Percentiles rank a stretch among this genome's conserved stretches.
Evolutionary conservation across 2,113 vertebrate genomes (phyloP).

Genomic region (Laticauda laticaudata): DNA sequence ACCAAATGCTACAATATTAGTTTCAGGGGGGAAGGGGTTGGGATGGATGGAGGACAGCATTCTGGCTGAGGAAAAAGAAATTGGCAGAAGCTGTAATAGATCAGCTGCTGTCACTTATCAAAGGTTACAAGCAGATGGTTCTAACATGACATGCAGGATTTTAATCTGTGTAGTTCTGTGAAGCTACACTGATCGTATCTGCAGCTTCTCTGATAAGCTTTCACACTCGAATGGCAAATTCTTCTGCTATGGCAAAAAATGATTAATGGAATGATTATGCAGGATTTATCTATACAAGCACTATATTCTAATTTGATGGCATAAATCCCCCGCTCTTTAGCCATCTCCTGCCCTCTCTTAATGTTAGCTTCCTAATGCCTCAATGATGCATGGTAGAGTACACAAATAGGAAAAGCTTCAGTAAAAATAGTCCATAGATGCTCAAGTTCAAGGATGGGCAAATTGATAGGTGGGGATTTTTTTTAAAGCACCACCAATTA

Average conservation of each 20-base stretch:
- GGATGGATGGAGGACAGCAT: background rate
- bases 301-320: conserved; percentile 22
- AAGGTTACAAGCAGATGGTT: conserved; percentile 50
- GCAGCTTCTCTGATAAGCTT: conserved; percentile 18
- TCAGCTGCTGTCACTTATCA: conserved; percentile 41
- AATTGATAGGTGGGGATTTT: background rate
- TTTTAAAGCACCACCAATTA: background rate
- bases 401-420: background rate
- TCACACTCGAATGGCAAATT: conserved; percentile 32
- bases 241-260: conserved; percentile 20
- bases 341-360: background rate
- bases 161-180: conserved; percentile 30
- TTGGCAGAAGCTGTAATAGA: conserved; percentile 20
- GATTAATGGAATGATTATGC: conserved; percentile 1
- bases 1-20: conserved; percentile 38
- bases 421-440: background rate
- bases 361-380: fast-evolving
- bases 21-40: conserved; percentile 5
- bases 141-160: conserved; percentile 19
- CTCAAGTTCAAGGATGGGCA: background rate
- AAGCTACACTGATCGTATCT: conserved; percentile 12
- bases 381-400: background rate
- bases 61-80: conserved; percentile 32
- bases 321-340: background rate
- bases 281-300: background rate